Base-by-base conservation (phyloP, 1,140 invertebrate species). In the Drosophila saltans region DNA sequence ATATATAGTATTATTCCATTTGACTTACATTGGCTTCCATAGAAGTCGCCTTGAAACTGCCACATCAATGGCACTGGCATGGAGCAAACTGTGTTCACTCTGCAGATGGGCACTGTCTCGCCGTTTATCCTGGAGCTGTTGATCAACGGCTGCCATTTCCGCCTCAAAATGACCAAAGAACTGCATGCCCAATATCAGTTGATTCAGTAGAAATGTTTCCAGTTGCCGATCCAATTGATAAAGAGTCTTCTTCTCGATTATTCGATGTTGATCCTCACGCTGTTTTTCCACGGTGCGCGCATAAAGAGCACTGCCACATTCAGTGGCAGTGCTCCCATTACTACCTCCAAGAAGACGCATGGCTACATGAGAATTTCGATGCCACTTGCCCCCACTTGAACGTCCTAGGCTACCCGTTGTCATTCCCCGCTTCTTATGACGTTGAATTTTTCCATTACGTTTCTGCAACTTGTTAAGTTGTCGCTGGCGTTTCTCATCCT, bases 81-180 rank as follows among this genome's bases (percentile, higher is more conserved):
- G 90, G 4, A 96, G 91, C 11, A 95, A 94, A 66, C 95, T 94
- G 45, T 94, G 93, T 10, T 93, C 93, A 26, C 94, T 91, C 76
- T 94, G 93, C 4, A 93, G 91, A 41, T 93, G 92, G 69, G 93
- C 92, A 64, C 26, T 69, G 39, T 68, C 93, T 91, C 57, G 78
- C 28, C 48, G 81, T 24, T 16, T 78, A 41, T 72, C 91, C 89
- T 52, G 36, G 0, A 81, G 28, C 30, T 91, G 70, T 2, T 79
- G 81, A 57, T 81, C 78, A 55, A 91, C 72, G 45, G 40, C 48
- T 1, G 72, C 57, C 69, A 91, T 39, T 63, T 91, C 91, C 30
- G 94, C 93, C 75, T 96, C 95, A 82, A 94, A 97, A 91, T 97
- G 95, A 55, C 95, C 93, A 67, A 96, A 97, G 92, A 97, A 97